Conservation (phyloP, 1,140 invertebrate genomes). For the Drosophila pandora region DNA sequence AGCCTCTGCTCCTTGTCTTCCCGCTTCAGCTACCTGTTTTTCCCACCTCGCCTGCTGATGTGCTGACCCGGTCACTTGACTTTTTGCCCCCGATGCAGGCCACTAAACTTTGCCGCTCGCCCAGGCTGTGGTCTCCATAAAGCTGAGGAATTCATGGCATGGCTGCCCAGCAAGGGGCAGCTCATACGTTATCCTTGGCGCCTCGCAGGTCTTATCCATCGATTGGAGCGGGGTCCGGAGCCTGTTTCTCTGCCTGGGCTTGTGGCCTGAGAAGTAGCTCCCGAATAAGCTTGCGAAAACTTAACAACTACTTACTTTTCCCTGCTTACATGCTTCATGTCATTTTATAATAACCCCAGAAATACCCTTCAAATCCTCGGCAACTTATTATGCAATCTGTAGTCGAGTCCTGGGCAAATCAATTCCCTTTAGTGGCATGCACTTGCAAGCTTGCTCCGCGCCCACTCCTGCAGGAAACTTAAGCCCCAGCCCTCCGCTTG, state of each 20-base stretch:
- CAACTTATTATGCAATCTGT: slow-evolving; percentile 26
- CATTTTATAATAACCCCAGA: not conserved
- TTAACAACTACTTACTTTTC: not conserved
- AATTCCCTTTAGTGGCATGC: slow-evolving; percentile 80
- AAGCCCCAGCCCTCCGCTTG: slow-evolving; percentile 2
- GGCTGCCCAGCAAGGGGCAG: slow-evolving; percentile 27
- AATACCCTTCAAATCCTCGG: not conserved
- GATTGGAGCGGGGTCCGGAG: slow-evolving; percentile 8
- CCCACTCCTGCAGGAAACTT: not conserved
- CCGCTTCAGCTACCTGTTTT: slow-evolving; percentile 12
- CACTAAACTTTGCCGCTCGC: slow-evolving; percentile 30
- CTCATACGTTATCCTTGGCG: slow-evolving; percentile 11
- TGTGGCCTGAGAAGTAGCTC: too few relatives aligned
- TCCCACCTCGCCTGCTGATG: slow-evolving; percentile 26
- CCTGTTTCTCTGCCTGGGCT: not conserved
- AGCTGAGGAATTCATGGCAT: slow-evolving; percentile 27
- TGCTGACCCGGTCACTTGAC: slow-evolving; percentile 47
- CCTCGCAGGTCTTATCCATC: slow-evolving; percentile 27
- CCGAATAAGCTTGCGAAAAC: too few relatives aligned
- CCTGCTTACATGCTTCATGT: too few relatives aligned
- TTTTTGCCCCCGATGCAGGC: slow-evolving; percentile 2
- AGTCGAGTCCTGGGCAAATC: slow-evolving; percentile 58
- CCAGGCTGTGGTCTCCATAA: slow-evolving; percentile 12
- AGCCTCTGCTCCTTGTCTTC: slow-evolving; percentile 19
- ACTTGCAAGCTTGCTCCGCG: slow-evolving; percentile 7